Evolutionary conservation across 37 sponge, comb jelly and placozoan genomes (phyloP).

Genomic region (Cliona cf. orientalis): DNA sequence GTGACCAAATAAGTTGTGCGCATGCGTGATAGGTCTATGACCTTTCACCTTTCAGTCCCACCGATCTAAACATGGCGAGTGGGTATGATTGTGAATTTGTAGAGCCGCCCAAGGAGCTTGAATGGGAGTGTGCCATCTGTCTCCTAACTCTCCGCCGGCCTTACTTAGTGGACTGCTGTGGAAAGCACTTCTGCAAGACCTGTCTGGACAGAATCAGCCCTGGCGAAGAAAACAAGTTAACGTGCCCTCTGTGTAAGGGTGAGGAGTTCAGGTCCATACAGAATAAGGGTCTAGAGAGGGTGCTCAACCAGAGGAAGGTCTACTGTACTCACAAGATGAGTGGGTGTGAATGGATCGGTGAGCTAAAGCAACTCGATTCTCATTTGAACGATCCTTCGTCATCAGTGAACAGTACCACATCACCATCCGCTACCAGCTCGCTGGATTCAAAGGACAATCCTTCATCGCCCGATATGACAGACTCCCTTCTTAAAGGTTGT

Average conservation of each 20-base stretch:
- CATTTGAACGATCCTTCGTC: too few species aligned
- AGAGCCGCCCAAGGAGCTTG: not conserved
- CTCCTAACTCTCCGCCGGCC: constrained; percentile 36
- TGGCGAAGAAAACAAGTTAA: not conserved
- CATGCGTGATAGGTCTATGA: too few species aligned
- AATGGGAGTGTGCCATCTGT: constrained; percentile 50
- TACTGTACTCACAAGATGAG: constrained; percentile 17
- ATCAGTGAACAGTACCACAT: too few species aligned
- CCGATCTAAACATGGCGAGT: too few species aligned
- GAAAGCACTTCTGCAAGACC: constrained; percentile 40
- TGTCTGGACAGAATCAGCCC: constrained; percentile 25
- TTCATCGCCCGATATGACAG: too few species aligned
- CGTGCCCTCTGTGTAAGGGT: constrained; percentile 46
- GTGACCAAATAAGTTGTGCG: too few species aligned
- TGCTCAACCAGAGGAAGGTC: constrained; percentile 20
- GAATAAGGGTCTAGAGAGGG: constrained; percentile 33
- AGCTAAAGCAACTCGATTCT: constrained; percentile 13
- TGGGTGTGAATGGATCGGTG: constrained; percentile 60
- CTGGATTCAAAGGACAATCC: too few species aligned
- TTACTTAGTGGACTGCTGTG: constrained; percentile 49
- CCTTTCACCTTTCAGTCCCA: too few species aligned
- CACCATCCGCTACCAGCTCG: too few species aligned
- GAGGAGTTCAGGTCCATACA: constrained; percentile 32
- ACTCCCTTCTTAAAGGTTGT: too few species aligned
- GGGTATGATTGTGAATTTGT: constrained; percentile 18